Percentiles rank a stretch among this genome's conserved stretches.
phyloP scores from a whole-genome alignment of 2,113 vertebrate genomes.

The Sinocyclocheilus anshuiensis region DNA sequence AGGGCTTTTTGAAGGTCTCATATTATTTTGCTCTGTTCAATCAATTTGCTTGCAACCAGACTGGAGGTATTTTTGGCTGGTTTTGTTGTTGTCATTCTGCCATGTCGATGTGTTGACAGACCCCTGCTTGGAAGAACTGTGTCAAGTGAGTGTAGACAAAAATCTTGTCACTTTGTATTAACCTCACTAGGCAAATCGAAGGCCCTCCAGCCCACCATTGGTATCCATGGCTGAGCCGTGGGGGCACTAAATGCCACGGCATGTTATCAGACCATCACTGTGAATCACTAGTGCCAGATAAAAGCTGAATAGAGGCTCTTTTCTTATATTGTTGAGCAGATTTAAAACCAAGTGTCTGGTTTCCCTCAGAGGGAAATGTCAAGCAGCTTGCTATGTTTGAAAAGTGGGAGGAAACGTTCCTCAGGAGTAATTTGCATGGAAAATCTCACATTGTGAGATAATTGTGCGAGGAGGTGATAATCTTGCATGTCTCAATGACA shows the following conservation, averaged over 20 bases:
- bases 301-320: slow-evolving; percentile 67
- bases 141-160: slow-evolving; percentile 65
- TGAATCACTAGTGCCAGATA: slow-evolving; percentile 67
- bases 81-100: slow-evolving; percentile 44
- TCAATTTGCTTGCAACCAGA: not conserved
- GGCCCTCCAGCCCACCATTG: slow-evolving; percentile 57
- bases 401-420: not conserved
- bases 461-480: slow-evolving; percentile 12
- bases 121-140: slow-evolving; percentile 51
- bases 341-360: slow-evolving; percentile 51
- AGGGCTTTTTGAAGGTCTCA: not conserved
- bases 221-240: slow-evolving; percentile 65
- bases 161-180: slow-evolving; percentile 70
- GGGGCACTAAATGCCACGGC: slow-evolving; percentile 74
- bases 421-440: not conserved
- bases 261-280: slow-evolving; percentile 65
- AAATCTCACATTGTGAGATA: slow-evolving; percentile 5
- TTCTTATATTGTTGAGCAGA: slow-evolving; percentile 56
- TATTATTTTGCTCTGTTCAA: not conserved
- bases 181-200: slow-evolving; percentile 66
- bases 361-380: slow-evolving; percentile 52
- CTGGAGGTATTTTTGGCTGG: slow-evolving; percentile 25
- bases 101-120: slow-evolving; percentile 47
- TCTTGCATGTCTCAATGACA: not conserved
- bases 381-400: slow-evolving; percentile 22